A percentile compares a stretch with the other conserved stretches of the same genome.
phyloP scores from a whole-genome alignment of 2,888 invertebrate genomes.

The Cyclophora punctaria region DNA sequence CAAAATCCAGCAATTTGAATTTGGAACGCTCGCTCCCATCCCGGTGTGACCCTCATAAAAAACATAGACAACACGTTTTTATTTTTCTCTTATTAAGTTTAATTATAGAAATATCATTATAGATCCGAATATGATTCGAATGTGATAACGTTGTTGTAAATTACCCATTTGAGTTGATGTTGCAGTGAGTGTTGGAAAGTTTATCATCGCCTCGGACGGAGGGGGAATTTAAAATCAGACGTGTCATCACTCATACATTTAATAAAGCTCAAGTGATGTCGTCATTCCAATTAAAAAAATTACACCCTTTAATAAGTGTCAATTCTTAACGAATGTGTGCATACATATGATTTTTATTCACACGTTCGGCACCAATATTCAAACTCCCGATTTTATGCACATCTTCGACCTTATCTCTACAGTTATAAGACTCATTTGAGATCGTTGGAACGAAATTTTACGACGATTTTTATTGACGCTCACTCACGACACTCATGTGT shows the following conservation, averaged over 20 bases:
- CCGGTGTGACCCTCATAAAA: conserved; percentile 14
- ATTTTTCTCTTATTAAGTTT: conserved; percentile 24
- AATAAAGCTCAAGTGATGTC: conserved; percentile 62
- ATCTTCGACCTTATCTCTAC: conserved; percentile 30
- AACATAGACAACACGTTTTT: conserved; percentile 35
- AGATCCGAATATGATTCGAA: conserved; percentile 14
- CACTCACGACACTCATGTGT: conserved; percentile 66
- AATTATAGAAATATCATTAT: conserved; percentile 37
- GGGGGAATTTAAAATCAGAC: conserved; percentile 59
- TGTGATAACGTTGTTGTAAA: not conserved
- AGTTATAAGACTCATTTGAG: conserved; percentile 36
- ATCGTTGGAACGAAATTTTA: conserved; percentile 40
- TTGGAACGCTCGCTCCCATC: conserved; percentile 58
- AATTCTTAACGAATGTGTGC: conserved; percentile 75
- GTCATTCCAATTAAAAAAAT: conserved; percentile 75
- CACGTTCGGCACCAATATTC: conserved; percentile 58
- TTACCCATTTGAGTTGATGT: too few relatives aligned
- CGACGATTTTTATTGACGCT: conserved; percentile 73
- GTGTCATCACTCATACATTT: conserved; percentile 50
- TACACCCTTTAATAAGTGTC: conserved; percentile 74
- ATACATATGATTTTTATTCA: conserved; percentile 73
- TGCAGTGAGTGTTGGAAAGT: conserved; percentile 1
- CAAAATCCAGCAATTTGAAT: conserved; percentile 67
- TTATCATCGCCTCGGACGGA: conserved; percentile 9
- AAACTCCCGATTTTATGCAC: conserved; percentile 18